Percentiles rank a stretch among this genome's conserved stretches.
Conservation (phyloP, 2,113 vertebrate genomes). For the Cavia aperea region DNA sequence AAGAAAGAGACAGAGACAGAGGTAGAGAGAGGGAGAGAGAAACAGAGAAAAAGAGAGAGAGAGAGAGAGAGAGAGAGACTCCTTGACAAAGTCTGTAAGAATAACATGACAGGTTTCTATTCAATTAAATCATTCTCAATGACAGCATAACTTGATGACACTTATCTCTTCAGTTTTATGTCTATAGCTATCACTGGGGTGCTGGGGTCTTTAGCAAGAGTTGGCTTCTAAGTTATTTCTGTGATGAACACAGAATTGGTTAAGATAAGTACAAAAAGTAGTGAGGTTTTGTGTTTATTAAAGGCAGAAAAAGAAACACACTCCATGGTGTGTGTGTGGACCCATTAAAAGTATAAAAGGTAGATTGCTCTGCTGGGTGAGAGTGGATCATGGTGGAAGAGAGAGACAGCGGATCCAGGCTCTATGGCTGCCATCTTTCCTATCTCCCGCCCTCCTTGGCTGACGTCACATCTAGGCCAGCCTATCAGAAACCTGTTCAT, state of each 20-base stretch:
- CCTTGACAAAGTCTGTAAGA: not conserved
- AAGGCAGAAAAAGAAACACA: not conserved
- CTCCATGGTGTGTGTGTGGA: not conserved
- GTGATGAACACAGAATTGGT: not conserved
- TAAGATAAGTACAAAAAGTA: not conserved
- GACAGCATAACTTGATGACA: not conserved
- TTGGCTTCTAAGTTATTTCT: not conserved
- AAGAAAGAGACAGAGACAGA: no score
- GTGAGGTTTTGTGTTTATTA: not conserved
- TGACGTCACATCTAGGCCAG: not conserved
- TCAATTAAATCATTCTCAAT: not conserved
- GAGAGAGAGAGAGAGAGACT: not conserved
- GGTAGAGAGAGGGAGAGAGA: no score
- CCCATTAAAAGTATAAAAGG: not conserved
- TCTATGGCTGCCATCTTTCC: not conserved
- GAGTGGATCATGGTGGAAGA: not conserved
- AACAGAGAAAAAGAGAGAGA: no score
- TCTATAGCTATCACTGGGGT: not conserved
- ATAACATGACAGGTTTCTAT: not conserved
- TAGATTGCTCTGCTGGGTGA: not conserved
- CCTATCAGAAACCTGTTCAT: not conserved
- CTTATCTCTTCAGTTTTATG: not conserved
- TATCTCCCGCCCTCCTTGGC: not conserved
- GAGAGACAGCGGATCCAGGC: no score
- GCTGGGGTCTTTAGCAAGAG: not conserved